Evolutionary conservation across 1,140 invertebrate genomes (phyloP).

Genomic region (Lanistes nyassanus): DNA sequence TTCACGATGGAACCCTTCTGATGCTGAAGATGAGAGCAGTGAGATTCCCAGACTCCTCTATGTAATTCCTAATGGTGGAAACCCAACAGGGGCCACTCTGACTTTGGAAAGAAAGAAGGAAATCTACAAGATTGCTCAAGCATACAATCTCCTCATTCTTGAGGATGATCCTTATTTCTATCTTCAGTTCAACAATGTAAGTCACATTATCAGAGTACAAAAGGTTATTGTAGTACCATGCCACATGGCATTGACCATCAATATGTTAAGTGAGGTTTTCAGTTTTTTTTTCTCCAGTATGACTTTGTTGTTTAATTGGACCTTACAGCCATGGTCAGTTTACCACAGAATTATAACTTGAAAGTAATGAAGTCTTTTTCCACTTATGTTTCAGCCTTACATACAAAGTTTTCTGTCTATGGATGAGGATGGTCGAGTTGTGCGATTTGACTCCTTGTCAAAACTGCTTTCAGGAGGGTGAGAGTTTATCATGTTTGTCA

Average conservation of each 20-base stretch:
- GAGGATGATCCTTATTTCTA: slow-evolving; percentile 87
- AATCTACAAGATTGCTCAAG: slow-evolving; percentile 79
- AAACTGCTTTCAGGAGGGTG: slow-evolving; percentile 75
- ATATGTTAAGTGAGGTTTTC: neutral
- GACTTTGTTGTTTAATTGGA: neutral
- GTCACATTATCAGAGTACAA: too few relatives aligned
- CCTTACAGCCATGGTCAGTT: neutral
- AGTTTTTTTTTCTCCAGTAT: neutral
- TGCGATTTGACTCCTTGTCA: slow-evolving; percentile 83
- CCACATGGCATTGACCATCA: neutral
- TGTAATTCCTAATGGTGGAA: slow-evolving; percentile 74
- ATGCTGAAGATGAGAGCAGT: slow-evolving; percentile 44
- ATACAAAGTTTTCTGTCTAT: slow-evolving; percentile 78
- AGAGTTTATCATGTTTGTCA: slow-evolving; percentile 15
- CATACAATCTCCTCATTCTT: slow-evolving; percentile 81
- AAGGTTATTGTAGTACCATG: too few relatives aligned
- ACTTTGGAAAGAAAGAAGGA: slow-evolving; percentile 75
- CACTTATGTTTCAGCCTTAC: slow-evolving; percentile 65
- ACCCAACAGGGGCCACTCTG: slow-evolving; percentile 78
- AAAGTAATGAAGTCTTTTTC: slow-evolving; percentile 11
- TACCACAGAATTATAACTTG: neutral
- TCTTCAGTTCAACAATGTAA: slow-evolving; percentile 74
- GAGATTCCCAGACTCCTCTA: slow-evolving; percentile 71
- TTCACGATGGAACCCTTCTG: slow-evolving; percentile 55
- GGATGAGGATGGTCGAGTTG: slow-evolving; percentile 80